A percentile compares a stretch with the other conserved stretches of the same genome.
Evolutionary conservation across 2,888 invertebrate species (phyloP).

Genomic region (Meloe dianella): DNA sequence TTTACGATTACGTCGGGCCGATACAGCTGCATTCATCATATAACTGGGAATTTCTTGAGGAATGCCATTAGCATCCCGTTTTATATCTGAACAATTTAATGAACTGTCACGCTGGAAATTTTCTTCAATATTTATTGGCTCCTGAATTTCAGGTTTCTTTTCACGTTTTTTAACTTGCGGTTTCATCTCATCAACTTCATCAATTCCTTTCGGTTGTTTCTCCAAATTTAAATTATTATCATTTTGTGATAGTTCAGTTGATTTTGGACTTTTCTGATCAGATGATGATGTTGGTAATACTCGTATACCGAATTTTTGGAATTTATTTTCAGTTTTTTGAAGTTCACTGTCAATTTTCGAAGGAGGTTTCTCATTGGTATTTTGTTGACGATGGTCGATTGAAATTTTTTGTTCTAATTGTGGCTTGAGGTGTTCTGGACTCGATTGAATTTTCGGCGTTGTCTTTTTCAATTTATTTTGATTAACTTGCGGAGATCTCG

Average conservation of each 20-base stretch:
- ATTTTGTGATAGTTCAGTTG: slow-evolving; percentile 55
- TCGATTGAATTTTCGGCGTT: slow-evolving; percentile 40
- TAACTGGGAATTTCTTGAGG: slow-evolving; percentile 75
- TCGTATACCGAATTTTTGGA: slow-evolving; percentile 72
- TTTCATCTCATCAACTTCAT: slow-evolving; percentile 62
- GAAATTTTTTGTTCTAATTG: slow-evolving; percentile 52
- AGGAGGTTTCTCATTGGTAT: slow-evolving; percentile 42
- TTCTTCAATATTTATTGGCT: slow-evolving; percentile 42
- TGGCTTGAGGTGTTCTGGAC: slow-evolving; percentile 49
- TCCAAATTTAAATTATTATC: slow-evolving; percentile 55
- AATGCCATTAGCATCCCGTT: slow-evolving; percentile 66
- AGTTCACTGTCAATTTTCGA: slow-evolving; percentile 60
- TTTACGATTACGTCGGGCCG: slow-evolving; percentile 71
- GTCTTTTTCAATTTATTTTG: slow-evolving; percentile 41
- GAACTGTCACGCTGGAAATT: slow-evolving; percentile 58
- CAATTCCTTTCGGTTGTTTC: slow-evolving; percentile 47
- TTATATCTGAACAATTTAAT: slow-evolving; percentile 66
- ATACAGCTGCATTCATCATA: slow-evolving; percentile 75
- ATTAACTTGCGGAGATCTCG: slow-evolving; percentile 46
- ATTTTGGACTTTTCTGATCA: slow-evolving; percentile 53
- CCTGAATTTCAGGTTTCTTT: slow-evolving; percentile 50
- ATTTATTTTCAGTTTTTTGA: slow-evolving; percentile 66
- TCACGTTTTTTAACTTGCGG: slow-evolving; percentile 62
- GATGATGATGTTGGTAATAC: slow-evolving; percentile 63
- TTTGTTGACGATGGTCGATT: slow-evolving; percentile 45